Base-by-base conservation (phyloP, 1,140 invertebrate genomes). In the Arctopsyche grandis region DNA sequence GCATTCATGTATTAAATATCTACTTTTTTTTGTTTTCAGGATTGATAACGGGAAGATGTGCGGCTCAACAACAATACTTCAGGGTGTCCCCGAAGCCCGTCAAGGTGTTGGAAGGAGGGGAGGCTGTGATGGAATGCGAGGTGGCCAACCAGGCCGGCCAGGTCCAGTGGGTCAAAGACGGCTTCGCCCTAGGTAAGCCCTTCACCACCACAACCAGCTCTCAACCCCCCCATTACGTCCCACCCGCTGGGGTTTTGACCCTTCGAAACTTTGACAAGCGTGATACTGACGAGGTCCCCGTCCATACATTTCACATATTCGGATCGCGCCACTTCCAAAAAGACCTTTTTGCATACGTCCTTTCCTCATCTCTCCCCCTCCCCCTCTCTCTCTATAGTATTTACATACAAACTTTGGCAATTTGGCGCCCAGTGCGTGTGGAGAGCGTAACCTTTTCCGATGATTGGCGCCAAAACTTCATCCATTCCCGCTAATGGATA, bases 151-250 rank as follows among this genome's bases (percentile, higher is more conserved):
- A 94, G 83, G 93, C 91, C 16, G 97, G 97, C 14, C 91, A 91
- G 80, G 95, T 97, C 75, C 97, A 98, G 85, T 98, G 97, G 97
- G 95, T 95, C 66, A 97, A 97, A 86, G 96, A 98, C 88, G 96
- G 96, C 77, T 97, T 98, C 85, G 95, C 94, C 26, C 90, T 97
- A 82, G 96, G 97, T 94, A 89, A 91, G 90, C 88, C 9, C 21
- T 26, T 22, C 19, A 60, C 29, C 29, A 38, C 10, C 10, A 52
- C 48, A 52, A 52, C 48, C 48, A 16, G 3, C 48, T 52, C 48
- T 52, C 48, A 12, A 16, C 48, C 48, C 48, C 48, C 12, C 44
- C 5, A 46, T 16, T 1, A 10, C 10, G 16, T 14, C 48, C 48
- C 48, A 16, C 16, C 16, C 10, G 48, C 48, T 52, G 16, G 48